Percentiles rank a stretch among this genome's conserved stretches.
phyloP scores from a whole-genome alignment of 2,888 invertebrate genomes.

The Xestoiulus laeticollis region DNA sequence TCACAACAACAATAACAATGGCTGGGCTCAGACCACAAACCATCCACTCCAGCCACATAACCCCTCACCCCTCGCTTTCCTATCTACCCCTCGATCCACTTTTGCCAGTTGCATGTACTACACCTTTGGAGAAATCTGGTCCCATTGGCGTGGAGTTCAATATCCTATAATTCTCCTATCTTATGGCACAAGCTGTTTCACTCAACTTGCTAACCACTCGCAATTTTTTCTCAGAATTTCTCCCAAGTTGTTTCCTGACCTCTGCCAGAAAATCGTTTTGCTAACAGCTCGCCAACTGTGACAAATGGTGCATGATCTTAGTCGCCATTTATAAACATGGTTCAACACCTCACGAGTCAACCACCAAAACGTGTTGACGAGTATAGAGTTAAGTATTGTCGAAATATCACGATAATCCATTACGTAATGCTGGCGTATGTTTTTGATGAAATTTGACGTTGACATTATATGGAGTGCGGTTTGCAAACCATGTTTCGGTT shows the following conservation, averaged over 20 bases:
- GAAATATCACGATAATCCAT: background rate
- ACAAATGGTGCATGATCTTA: background rate
- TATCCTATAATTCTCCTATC: background rate
- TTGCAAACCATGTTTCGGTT: background rate
- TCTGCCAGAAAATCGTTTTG: background rate
- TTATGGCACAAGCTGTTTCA: background rate
- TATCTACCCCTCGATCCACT: background rate
- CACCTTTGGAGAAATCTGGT: background rate
- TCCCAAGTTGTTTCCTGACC: background rate
- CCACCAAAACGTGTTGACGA: background rate
- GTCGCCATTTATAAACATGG: background rate
- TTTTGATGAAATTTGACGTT: background rate
- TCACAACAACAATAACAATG: slow-evolving; percentile 7
- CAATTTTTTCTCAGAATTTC: background rate
- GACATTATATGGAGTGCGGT: too few species aligned
- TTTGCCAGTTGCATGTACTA: background rate
- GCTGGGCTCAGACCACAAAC: background rate
- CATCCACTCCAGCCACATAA: background rate
- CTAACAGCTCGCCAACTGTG: background rate
- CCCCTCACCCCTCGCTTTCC: background rate
- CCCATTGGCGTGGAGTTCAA: background rate
- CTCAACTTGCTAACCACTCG: slow-evolving; percentile 12
- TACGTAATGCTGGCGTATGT: background rate
- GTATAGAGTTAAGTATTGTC: background rate
- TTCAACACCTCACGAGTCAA: background rate